Base-by-base conservation (phyloP, 2,888 invertebrate genomes). In the Arenicola marina region DNA sequence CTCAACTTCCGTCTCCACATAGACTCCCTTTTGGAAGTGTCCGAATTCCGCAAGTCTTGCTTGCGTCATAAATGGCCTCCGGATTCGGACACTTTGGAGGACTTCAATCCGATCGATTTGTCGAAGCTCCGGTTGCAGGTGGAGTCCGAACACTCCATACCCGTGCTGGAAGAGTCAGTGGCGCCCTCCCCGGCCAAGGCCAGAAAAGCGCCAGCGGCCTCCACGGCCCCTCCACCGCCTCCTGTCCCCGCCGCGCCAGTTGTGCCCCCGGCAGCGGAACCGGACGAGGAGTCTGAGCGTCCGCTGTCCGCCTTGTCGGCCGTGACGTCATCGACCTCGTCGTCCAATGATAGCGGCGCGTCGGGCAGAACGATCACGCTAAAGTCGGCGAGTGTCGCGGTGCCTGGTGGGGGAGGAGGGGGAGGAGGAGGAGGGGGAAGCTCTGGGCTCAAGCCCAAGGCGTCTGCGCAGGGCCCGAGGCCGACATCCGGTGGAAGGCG, bases 41-140 rank as follows among this genome's bases (percentile, higher is more conserved):
- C 67, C 28, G 70, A 73, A 53, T 72, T 73, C 56, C 62, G 73
- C 7, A 65, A 66, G 46, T 70, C 71, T 18, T 70, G 70, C 45
- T 31, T 70, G 4, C 62, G 73, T 1, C 70, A 73, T 38, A 38
- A 61, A 44, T 71, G 71, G 71, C 71, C 71, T 2, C 70, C 71
- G 2, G 63, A 62, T 7, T 28, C 15, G 7, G 53, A 53, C 15
- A 32, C 53, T 4, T 11, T 53, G 4, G 53, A 48, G n/a, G 48
- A 24, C 15, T n/a, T n/a, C n/a, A 24, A 11, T 24, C 18, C 18
- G 11, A 7, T 48, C 18, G 26, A 48, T 24, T 7, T 48, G 15
- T 7, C 18, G 7, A 48, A 48, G 48, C 48, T 48, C 15, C 48
- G 48, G 48, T 7, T 7, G 7, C 48, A 48, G 48, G 24, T 48